phyloP scores from a whole-genome alignment of 30 jellyfish, hydroid and myxozoan genomes.

The Mastigias papua region DNA sequence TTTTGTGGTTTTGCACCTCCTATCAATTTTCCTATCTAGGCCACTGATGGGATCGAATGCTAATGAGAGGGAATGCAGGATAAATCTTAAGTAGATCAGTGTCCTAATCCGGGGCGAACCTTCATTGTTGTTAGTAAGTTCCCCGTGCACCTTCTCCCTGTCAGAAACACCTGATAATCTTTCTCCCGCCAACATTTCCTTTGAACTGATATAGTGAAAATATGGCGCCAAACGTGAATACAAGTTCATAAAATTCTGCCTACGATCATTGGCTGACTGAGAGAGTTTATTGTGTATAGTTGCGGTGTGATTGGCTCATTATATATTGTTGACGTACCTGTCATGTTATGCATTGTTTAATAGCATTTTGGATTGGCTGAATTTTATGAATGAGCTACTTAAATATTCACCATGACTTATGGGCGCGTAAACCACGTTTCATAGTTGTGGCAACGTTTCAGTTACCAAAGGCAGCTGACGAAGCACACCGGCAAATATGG shows the following conservation, averaged over 20 bases:
- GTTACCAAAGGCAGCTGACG: too few species aligned
- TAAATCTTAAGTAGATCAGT: too few species aligned
- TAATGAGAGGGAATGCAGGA: too few species aligned
- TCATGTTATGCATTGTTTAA: background rate
- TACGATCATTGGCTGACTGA: constrained; percentile 10
- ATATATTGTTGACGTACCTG: background rate
- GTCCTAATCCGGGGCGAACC: too few species aligned
- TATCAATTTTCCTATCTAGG: background rate
- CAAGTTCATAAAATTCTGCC: background rate
- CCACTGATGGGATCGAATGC: too few species aligned
- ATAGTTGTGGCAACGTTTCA: background rate
- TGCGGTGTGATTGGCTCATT: background rate
- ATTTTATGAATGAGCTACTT: constrained; percentile 21
- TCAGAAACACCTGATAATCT: too few species aligned
- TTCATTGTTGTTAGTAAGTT: too few species aligned
- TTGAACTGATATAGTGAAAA: too few species aligned
- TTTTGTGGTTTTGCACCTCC: background rate
- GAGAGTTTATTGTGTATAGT: background rate
- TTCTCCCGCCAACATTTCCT: too few species aligned
- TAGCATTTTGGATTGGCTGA: constrained; percentile 32
- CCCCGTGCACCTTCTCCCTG: too few species aligned
- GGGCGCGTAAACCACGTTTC: constrained; percentile 52
- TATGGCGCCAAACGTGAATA: constrained; percentile 51
- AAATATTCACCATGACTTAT: background rate
- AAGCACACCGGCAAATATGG: constrained; percentile 43